phyloP scores from a whole-genome alignment of 2,113 vertebrate genomes.

The Chauna torquata region DNA sequence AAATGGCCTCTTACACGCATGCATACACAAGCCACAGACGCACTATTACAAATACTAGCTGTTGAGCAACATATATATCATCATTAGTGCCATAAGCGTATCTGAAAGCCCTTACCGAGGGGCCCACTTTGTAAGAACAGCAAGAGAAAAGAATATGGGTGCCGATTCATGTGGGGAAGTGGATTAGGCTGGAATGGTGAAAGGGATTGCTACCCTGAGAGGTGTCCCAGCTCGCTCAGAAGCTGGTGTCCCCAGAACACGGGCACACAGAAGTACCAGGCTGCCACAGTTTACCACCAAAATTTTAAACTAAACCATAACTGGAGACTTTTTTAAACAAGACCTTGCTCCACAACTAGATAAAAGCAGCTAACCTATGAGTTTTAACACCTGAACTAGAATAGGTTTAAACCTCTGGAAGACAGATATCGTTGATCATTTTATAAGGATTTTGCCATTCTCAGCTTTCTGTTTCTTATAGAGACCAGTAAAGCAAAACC shows the following conservation, averaged over 20 bases:
- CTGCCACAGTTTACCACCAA: neutral
- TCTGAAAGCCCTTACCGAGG: neutral
- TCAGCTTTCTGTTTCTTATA: neutral
- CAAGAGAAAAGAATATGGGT: neutral
- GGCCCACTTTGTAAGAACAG: neutral
- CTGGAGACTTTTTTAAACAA: neutral
- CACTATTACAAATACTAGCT: neutral
- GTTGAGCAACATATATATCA: neutral
- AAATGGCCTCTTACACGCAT: fast-evolving
- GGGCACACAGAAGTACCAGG: neutral
- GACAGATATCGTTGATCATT: neutral
- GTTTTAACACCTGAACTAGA: neutral
- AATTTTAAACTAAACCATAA: neutral
- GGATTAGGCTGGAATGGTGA: slow-evolving; percentile 1
- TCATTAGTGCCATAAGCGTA: neutral
- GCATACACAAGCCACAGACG: neutral
- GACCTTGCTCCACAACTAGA: neutral
- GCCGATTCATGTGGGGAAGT: neutral
- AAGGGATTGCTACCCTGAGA: neutral
- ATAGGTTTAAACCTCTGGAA: neutral
- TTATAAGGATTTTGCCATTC: neutral
- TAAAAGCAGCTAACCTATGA: neutral
- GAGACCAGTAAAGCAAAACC: neutral
- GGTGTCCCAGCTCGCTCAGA: neutral
- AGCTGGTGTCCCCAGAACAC: neutral